A percentile compares a stretch with the other conserved stretches of the same genome.
These are phyloP conservation scores for Phenganax subtilis DNA, from an alignment of 92 coral and sea anemone species.

Conservation along the genomic window DNA sequence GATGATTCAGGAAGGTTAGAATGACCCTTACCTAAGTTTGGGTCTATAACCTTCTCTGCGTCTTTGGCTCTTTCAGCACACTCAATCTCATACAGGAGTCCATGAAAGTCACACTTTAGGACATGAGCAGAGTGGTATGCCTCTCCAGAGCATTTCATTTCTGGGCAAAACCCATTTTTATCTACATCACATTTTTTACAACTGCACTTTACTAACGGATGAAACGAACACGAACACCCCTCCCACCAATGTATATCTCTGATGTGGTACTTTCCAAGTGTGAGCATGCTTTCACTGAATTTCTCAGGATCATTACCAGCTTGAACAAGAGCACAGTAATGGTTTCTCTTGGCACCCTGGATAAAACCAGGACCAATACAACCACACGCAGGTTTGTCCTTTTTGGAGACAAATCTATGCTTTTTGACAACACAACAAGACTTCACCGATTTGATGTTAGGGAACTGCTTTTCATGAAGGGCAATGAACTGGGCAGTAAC, in stretches of 20 bases:
- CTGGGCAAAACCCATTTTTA: conserved; percentile 48
- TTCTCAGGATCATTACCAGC: conserved; percentile 46
- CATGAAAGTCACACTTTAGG: conserved; percentile 49
- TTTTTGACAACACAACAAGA: conserved; percentile 56
- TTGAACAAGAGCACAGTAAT: conserved; percentile 49
- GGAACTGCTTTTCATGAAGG: conserved; percentile 43
- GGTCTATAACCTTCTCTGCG: conserved; percentile 39
- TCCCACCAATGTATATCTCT: conserved; percentile 58
- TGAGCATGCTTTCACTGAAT: conserved; percentile 44
- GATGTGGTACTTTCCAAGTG: conserved; percentile 56
- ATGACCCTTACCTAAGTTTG: conserved; percentile 43
- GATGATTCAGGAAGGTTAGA: conserved; percentile 43
- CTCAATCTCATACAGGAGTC: conserved; percentile 56
- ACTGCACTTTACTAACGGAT: conserved; percentile 42
- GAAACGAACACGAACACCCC: conserved; percentile 40
- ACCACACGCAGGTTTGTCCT: conserved; percentile 49
- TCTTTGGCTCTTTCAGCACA: conserved; percentile 45
- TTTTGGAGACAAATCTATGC: conserved; percentile 41
- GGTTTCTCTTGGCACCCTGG: conserved; percentile 52
- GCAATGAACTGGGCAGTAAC: conserved; percentile 44
- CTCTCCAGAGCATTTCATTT: conserved; percentile 40
- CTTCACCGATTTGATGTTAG: conserved; percentile 44
- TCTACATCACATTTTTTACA: conserved; percentile 44
- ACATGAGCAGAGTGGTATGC: conserved; percentile 45
- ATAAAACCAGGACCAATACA: conserved; percentile 50